Evolutionary conservation across 2,797 vertebrate genomes (phyloP).

Genomic region (Synaphobranchus kaupii): DNA sequence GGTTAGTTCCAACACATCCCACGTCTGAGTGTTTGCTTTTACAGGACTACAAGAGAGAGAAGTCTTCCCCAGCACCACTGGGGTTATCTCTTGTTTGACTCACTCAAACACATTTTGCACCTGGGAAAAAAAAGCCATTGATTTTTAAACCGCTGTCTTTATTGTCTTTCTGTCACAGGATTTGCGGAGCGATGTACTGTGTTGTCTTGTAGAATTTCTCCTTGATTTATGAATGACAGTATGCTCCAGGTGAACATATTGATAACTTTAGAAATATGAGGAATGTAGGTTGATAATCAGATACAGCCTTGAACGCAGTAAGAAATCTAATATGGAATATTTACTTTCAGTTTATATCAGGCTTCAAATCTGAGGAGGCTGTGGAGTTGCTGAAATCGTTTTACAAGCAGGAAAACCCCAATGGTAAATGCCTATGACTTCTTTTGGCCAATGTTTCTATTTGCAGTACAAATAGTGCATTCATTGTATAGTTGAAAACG

Average conservation of each 20-base stretch:
- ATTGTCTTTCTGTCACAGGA: neutral
- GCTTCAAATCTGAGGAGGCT: conserved; percentile 87
- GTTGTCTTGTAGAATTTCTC: neutral
- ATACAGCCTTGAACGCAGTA: neutral
- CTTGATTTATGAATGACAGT: neutral
- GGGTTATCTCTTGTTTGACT: neutral
- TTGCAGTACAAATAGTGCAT: neutral
- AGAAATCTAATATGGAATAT: neutral
- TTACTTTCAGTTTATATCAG: conserved; percentile 78
- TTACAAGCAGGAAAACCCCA: conserved; percentile 97
- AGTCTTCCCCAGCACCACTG: neutral
- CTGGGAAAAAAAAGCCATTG: neutral
- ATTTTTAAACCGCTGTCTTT: neutral
- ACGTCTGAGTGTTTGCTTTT: neutral
- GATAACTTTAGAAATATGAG: neutral
- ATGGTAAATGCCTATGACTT: conserved; percentile 72
- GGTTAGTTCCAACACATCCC: neutral
- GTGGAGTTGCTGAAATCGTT: conserved; percentile 90
- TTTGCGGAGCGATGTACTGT: neutral
- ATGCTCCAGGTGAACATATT: neutral
- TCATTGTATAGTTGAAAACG: neutral
- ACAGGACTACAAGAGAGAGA: neutral
- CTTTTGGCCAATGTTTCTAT: neutral
- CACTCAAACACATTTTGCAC: neutral
- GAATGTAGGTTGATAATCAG: neutral